Base-by-base conservation (phyloP, 2,888 invertebrate species). In the Diaperis boleti region DNA sequence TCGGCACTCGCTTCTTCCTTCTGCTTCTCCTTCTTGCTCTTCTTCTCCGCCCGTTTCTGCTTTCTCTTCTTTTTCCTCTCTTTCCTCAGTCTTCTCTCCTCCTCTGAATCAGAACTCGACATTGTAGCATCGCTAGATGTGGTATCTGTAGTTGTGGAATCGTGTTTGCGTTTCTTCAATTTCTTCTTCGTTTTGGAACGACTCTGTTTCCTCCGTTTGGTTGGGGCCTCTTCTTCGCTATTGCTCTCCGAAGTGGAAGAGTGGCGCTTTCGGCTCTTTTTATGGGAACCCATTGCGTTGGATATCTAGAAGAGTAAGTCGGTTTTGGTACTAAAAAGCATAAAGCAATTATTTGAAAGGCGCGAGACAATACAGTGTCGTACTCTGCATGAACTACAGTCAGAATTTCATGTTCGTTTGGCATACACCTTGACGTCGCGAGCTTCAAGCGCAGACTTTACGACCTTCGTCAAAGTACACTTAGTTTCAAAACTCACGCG, bases 1-100 rank as follows among this genome's bases (percentile, higher is more conserved):
- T 84, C 83, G 52, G 71, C 63, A 11, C 77, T 69, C 14, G 69
- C 63, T 83, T 45, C 42, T 71, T 71, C 83, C 69, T 77, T 83
- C 68, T 50, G 60, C 47, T 83, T 83, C 72, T 83, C 84, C 33
- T 69, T 78, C 84, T 73, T 71, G 82, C 70, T 79, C 83, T 73
- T 66, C 59, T 83, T 82, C 45, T 83, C 83, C 75, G 83, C 84
- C 22, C 84, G 74, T 70, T 85, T 85, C 74, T 82, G 85, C 72
- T 84, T 86, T 44, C 85, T 79, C 83, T 73, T 65, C 59, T 83
- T 82, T 45, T 83, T 78, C 14, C 77, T 67, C 73, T 85, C 86
- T 72, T 85, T 86, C 35, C 85, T 79, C 74, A 85, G 11, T n/a
- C 45, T 50, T 41, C 44, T 55, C 35, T 65, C 64, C 37, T 62